These are phyloP conservation scores for Stenoptilia bipunctidactyla DNA, from an alignment of 2,888 invertebrate species.

Conservation along the genomic window DNA sequence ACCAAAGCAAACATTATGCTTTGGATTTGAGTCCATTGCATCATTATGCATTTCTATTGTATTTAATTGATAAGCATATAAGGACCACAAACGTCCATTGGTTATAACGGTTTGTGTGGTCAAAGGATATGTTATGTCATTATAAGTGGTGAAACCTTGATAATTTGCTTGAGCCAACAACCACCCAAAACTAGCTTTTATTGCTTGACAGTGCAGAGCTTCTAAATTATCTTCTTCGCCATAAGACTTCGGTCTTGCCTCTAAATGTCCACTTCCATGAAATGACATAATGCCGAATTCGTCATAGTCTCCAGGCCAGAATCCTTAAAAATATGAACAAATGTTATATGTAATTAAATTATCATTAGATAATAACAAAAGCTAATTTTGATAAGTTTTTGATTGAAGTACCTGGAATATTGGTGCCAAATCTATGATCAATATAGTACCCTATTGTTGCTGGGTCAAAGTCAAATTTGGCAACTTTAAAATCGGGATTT, in stretches of 20 bases:
- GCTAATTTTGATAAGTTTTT: background rate
- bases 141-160: constrained; percentile 90
- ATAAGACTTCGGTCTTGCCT: constrained; percentile 47
- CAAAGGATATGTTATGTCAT: constrained; percentile 92
- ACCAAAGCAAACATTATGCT: constrained; percentile 85
- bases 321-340: constrained; percentile 65
- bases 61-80: constrained; percentile 94
- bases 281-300: constrained; percentile 85
- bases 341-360: background rate
- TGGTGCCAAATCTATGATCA: constrained; percentile 75
- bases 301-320: constrained; percentile 85
- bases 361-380: background rate
- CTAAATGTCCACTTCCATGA: constrained; percentile 75
- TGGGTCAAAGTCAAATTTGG: constrained; percentile 73
- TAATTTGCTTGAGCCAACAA: constrained; percentile 83
- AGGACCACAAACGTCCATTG: constrained; percentile 88
- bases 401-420: constrained; percentile 84
- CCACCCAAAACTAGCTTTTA: constrained; percentile 86
- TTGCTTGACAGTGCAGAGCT: constrained; percentile 79
- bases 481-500: constrained; percentile 69
- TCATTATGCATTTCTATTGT: constrained; percentile 79
- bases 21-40: constrained; percentile 74
- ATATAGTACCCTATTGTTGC: constrained; percentile 69
- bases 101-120: constrained; percentile 90
- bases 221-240: constrained; percentile 72